phyloP scores from a whole-genome alignment of 2,888 invertebrate species.

The Cataglyphis altisquamis region DNA sequence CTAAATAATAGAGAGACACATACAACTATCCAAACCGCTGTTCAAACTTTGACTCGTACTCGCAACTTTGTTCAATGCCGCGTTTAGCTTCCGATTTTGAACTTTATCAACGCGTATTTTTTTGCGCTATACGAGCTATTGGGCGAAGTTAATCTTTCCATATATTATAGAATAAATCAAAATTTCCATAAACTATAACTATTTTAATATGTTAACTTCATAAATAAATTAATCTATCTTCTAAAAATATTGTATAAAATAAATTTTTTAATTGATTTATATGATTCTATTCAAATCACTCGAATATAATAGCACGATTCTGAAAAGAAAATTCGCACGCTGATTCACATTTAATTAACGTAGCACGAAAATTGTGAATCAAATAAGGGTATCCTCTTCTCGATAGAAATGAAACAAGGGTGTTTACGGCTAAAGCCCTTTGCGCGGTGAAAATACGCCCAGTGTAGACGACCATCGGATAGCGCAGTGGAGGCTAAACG shows the following conservation, averaged over 20 bases:
- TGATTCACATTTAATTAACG: neutral
- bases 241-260: neutral
- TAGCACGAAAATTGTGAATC: neutral
- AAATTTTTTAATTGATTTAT: neutral
- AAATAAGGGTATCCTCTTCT: neutral
- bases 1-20: conserved; percentile 45
- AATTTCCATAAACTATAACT: neutral
- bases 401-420: conserved; percentile 4
- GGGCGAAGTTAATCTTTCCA: conserved; percentile 12
- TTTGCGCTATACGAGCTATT: conserved; percentile 3
- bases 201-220: neutral
- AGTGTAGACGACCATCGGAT: conserved; percentile 2
- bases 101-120: conserved; percentile 19
- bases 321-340: neutral
- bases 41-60: conserved; percentile 42
- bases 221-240: conserved; percentile 1
- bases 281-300: neutral
- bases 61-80: conserved; percentile 29
- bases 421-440: neutral
- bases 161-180: neutral
- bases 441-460: neutral
- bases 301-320: neutral
- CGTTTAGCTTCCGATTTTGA: conserved; percentile 29
- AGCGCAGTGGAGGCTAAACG: neutral
- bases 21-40: conserved; percentile 32